Evolutionary conservation across 2,888 invertebrate species (phyloP).

Genomic region (Rhyacophila evoluta): DNA sequence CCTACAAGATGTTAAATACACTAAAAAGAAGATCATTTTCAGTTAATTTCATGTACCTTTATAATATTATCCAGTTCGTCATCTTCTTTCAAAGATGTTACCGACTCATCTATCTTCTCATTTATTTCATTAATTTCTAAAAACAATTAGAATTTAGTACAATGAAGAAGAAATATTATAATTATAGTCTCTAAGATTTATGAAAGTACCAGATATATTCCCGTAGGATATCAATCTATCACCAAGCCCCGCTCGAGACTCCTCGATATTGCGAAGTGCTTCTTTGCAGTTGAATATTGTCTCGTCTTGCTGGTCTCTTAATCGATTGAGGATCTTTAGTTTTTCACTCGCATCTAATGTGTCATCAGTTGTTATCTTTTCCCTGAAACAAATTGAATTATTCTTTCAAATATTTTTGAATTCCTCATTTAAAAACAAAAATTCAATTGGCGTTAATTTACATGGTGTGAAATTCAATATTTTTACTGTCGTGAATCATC

Average conservation of each 20-base stretch:
- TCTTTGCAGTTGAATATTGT: slow-evolving; percentile 16
- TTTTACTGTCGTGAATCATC: no score
- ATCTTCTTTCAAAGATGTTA: not conserved
- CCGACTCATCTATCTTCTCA: not conserved
- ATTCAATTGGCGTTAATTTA: no score
- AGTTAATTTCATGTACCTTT: not conserved
- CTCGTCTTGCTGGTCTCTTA: slow-evolving; percentile 33
- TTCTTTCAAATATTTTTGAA: no score
- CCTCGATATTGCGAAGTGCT: slow-evolving; percentile 31
- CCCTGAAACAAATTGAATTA: slow-evolving; percentile 30
- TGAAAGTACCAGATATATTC: no score
- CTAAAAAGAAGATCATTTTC: no score
- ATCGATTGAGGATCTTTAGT: slow-evolving; percentile 20
- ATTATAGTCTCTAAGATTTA: no score
- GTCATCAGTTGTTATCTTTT: slow-evolving; percentile 26
- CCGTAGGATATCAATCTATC: not conserved
- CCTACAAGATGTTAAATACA: no score
- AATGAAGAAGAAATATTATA: no score
- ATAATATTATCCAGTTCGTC: not conserved
- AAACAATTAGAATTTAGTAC: no score
- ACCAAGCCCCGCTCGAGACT: not conserved
- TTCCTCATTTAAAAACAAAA: no score
- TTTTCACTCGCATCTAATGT: slow-evolving; percentile 9
- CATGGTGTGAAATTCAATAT: no score
- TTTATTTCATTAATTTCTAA: not conserved